Conservation (phyloP, 2,888 invertebrate species). For the Danaus chrysippus region DNA sequence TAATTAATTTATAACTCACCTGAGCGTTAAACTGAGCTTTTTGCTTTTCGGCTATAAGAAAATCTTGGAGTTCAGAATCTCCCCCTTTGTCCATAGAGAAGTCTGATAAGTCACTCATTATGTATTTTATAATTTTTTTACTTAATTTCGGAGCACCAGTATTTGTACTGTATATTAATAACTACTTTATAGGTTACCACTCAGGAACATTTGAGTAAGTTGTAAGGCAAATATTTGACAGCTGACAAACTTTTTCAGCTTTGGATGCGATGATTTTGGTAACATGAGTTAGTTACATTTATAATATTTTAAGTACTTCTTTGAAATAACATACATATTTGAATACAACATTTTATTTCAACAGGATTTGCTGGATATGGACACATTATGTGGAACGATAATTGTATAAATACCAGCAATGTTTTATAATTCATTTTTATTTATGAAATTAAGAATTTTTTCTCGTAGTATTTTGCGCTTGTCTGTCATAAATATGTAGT, state of each 20-base stretch:
- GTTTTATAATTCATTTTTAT: slow-evolving; percentile 36
- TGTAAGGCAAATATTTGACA: too few relatives aligned
- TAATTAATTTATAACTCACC: slow-evolving; percentile 68
- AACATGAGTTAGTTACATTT: background rate
- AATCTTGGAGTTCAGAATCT: slow-evolving; percentile 91
- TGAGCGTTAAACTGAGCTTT: slow-evolving; percentile 94
- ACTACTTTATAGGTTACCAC: too few relatives aligned
- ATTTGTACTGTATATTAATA: too few relatives aligned
- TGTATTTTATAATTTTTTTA: slow-evolving; percentile 14
- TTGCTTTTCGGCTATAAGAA: slow-evolving; percentile 90
- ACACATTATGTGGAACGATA: background rate
- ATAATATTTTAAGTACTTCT: background rate
- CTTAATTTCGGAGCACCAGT: too few relatives aligned
- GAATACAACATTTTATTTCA: background rate
- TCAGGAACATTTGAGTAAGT: too few relatives aligned
- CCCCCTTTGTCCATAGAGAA: slow-evolving; percentile 63
- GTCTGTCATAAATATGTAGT: slow-evolving; percentile 80
- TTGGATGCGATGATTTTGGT: too few relatives aligned
- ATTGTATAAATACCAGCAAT: background rate
- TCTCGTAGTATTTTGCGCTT: slow-evolving; percentile 51
- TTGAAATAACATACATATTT: background rate
- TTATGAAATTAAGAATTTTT: slow-evolving; percentile 61
- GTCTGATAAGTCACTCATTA: slow-evolving; percentile 65
- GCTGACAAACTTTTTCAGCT: too few relatives aligned
- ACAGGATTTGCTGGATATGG: background rate